These are phyloP conservation scores for Boulengeromyrus knoepffleri DNA, from an alignment of 2,113 vertebrate genomes.

Conservation along the genomic window DNA sequence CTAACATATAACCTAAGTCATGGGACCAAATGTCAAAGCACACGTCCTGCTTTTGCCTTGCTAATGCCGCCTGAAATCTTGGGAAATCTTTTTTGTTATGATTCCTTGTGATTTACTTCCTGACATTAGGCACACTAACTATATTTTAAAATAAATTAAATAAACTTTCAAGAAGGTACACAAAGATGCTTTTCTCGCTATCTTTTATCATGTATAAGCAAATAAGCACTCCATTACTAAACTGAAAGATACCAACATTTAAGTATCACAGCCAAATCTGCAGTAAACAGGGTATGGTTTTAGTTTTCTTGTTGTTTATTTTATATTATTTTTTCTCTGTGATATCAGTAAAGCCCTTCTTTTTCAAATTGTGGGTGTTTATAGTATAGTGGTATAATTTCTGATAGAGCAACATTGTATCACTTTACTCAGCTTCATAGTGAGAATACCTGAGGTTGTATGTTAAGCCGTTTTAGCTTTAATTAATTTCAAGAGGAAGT, in stretches of 20 bases:
- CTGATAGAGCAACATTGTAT: neutral
- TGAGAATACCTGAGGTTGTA: neutral
- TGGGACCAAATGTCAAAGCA: constrained; percentile 56
- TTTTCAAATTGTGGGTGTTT: neutral
- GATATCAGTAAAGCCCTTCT: neutral
- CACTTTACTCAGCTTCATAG: neutral
- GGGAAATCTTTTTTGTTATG: neutral
- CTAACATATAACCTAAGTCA: constrained; percentile 64
- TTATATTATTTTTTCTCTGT: neutral
- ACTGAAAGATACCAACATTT: too few relatives aligned
- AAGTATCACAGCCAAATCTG: too few relatives aligned
- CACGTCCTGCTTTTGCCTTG: constrained; percentile 37
- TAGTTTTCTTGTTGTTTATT: neutral
- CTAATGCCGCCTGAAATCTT: neutral
- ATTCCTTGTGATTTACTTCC: neutral
- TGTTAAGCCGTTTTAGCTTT: neutral
- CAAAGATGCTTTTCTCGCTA: neutral
- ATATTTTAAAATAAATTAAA: neutral
- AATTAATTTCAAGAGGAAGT: neutral
- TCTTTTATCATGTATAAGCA: neutral
- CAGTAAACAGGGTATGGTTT: neutral
- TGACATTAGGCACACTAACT: neutral
- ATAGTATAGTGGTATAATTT: neutral
- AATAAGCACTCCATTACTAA: neutral
- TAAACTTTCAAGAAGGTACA: neutral